phyloP scores from a whole-genome alignment of 2,113 vertebrate genomes.

The Aegotheles bennettii region DNA sequence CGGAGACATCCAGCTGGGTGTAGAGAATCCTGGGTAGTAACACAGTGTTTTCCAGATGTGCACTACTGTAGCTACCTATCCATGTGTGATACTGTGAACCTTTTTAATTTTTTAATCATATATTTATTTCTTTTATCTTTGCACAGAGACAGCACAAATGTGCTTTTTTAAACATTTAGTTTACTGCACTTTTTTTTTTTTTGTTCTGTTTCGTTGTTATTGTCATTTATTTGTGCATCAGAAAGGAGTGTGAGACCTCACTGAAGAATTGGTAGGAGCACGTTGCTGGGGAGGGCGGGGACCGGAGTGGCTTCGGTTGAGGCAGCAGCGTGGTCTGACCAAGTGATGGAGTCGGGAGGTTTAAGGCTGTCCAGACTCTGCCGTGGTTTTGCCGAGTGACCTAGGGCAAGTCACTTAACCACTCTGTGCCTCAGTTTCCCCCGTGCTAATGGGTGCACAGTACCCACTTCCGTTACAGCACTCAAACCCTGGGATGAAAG shows the following conservation, averaged over 20 bases:
- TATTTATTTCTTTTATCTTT: constrained; percentile 75
- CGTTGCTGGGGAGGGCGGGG: constrained; percentile 5
- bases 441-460: neutral
- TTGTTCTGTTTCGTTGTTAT: neutral
- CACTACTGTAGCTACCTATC: constrained; percentile 59
- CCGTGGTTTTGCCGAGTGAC: neutral
- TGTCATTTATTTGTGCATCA: constrained; percentile 5
- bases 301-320: neutral
- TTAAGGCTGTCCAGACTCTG: constrained; percentile 2
- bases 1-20: neutral
- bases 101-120: constrained; percentile 37
- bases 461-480: neutral
- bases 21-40: constrained; percentile 48
- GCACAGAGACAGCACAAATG: constrained; percentile 67
- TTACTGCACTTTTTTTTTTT: constrained; percentile 38
- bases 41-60: constrained; percentile 40
- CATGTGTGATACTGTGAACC: constrained; percentile 66
- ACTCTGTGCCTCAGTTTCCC: constrained; percentile 44
- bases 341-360: neutral
- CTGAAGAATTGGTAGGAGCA: constrained; percentile 7
- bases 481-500: constrained; percentile 45
- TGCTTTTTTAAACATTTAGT: constrained; percentile 62
- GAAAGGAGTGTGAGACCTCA: constrained; percentile 11
- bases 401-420: constrained; percentile 8
- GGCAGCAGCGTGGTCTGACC: neutral